Conservation (phyloP, 1,140 invertebrate species). For the Drosophila quadrilineata region DNA sequence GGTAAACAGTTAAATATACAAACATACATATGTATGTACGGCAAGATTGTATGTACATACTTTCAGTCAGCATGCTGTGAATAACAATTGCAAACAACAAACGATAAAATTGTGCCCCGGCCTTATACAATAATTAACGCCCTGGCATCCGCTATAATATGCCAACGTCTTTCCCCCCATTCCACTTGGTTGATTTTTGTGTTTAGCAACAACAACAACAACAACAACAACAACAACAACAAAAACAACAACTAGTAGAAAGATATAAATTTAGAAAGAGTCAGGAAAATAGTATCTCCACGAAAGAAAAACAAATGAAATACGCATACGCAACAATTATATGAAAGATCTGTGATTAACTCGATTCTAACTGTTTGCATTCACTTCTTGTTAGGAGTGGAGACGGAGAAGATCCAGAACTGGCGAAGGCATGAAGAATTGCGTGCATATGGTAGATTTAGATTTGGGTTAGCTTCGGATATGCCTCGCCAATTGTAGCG, state of each 20-base stretch:
- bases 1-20: constrained; percentile 29
- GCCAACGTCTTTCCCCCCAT: constrained; percentile 28
- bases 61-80: constrained; percentile 19
- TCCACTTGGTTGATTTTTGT: constrained; percentile 58
- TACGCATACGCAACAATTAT: constrained; percentile 13
- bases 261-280: constrained; percentile 54
- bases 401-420: background rate
- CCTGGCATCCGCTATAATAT: constrained; percentile 30
- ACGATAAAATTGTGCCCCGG: background rate
- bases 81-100: constrained; percentile 16
- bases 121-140: constrained; percentile 34
- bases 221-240: background rate
- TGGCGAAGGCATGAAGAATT: constrained; percentile 18
- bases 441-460: constrained; percentile 38
- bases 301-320: constrained; percentile 7
- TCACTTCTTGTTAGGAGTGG: constrained; percentile 9
- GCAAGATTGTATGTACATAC: too few species aligned
- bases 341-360: constrained; percentile 27
- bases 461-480: constrained; percentile 52
- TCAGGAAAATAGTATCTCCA: constrained; percentile 42
- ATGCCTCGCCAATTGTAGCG: constrained; percentile 29
- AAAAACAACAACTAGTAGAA: constrained; percentile 1
- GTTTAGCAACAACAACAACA: background rate
- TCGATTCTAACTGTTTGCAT: constrained; percentile 42
- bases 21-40: too few species aligned